Conservation (phyloP, 1,140 invertebrate species). For the Pentalonia nigronervosa region DNA sequence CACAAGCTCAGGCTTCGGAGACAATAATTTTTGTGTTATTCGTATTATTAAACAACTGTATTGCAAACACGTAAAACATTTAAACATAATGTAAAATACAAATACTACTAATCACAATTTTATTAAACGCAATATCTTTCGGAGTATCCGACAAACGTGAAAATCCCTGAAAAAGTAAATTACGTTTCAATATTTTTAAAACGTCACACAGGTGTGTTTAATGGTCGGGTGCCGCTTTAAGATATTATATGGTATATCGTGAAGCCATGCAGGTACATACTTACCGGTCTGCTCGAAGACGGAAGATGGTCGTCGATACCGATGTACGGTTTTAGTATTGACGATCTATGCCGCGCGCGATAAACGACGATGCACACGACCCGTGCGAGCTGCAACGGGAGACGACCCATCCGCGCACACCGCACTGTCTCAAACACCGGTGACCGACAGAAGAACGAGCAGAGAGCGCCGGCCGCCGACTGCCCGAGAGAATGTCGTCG, state of each 20-base stretch:
- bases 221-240: background rate
- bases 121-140: no score
- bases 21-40: no score
- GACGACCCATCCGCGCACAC: background rate
- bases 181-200: no score
- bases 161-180: no score
- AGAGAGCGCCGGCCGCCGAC: background rate
- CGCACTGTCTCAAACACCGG: background rate
- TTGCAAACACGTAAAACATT: no score
- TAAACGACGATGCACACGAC: background rate
- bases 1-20: no score
- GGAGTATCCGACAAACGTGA: no score
- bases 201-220: background rate
- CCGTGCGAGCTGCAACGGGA: background rate
- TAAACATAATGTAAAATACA: no score
- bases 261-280: background rate
- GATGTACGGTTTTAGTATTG: background rate
- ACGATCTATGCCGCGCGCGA: background rate
- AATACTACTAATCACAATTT: no score
- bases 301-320: background rate
- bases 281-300: background rate
- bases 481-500: background rate
- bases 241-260: background rate
- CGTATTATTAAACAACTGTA: no score
- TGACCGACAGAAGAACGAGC: background rate